Conservation (phyloP, 2,797 vertebrate species). For the Scolopax rusticola region DNA sequence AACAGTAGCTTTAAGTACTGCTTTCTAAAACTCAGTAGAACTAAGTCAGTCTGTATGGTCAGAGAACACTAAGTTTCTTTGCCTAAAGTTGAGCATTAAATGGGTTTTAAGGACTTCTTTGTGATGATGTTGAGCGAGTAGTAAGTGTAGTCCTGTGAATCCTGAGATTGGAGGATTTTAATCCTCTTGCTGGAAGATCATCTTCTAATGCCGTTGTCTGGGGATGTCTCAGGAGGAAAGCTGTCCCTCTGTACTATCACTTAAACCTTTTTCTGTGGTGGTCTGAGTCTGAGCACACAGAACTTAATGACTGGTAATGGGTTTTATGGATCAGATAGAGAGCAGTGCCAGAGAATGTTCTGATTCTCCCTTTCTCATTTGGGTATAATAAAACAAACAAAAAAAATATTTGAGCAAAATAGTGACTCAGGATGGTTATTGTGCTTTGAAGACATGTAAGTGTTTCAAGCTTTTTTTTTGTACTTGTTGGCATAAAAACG, state of each 20-base stretch:
- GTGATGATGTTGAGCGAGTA: neutral
- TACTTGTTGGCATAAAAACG: neutral
- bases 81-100: neutral
- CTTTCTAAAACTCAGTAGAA: neutral
- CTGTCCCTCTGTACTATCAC: fast-evolving
- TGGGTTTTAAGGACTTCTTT: neutral
- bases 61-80: neutral
- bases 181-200: neutral
- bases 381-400: neutral
- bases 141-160: neutral
- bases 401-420: neutral
- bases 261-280: neutral
- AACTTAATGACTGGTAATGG: neutral
- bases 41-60: neutral
- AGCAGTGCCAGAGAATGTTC: neutral
- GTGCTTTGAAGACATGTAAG: neutral
- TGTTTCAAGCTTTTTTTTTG: neutral
- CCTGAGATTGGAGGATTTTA: neutral
- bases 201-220: neutral
- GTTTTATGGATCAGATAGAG: neutral
- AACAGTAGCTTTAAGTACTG: neutral
- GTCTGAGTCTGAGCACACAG: neutral
- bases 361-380: neutral
- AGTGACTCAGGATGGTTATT: neutral
- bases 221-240: neutral